phyloP scores from a whole-genome alignment of 2,888 invertebrate genomes.

The Drosophila tripunctata region DNA sequence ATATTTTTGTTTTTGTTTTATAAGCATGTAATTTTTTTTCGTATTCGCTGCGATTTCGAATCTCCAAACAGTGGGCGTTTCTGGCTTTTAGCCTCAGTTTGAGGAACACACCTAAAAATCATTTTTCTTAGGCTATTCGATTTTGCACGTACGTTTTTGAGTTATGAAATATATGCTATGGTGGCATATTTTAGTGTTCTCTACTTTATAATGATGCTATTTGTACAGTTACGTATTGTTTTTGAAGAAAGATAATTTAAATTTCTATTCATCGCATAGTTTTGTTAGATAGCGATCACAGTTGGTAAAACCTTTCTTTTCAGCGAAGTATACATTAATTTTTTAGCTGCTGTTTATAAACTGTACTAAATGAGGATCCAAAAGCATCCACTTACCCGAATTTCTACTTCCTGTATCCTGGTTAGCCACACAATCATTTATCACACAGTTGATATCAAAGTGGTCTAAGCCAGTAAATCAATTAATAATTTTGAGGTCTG shows the following conservation, averaged over 20 bases:
- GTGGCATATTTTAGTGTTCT: too few relatives aligned
- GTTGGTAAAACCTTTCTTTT: not conserved
- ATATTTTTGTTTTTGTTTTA: conserved; percentile 30
- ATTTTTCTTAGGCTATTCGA: not conserved
- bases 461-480: conserved; percentile 38
- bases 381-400: conserved; percentile 19
- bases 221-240: not conserved
- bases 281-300: too few relatives aligned
- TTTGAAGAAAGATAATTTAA: not conserved
- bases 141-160: too few relatives aligned
- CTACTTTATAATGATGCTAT: not conserved
- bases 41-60: conserved; percentile 26
- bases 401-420: not conserved
- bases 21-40: conserved; percentile 72
- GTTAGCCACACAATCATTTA: conserved; percentile 10
- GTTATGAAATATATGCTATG: too few relatives aligned
- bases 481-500: conserved; percentile 55
- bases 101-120: not conserved
- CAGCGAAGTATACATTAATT: not conserved
- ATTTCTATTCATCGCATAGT: too few relatives aligned
- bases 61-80: conserved; percentile 73
- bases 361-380: conserved; percentile 1
- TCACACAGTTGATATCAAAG: conserved; percentile 25
- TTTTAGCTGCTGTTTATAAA: not conserved
- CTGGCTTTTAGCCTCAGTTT: conserved; percentile 20